These are phyloP conservation scores for Gallirallus australis DNA, from an alignment of 2,797 vertebrate species.

Conservation along the genomic window DNA sequence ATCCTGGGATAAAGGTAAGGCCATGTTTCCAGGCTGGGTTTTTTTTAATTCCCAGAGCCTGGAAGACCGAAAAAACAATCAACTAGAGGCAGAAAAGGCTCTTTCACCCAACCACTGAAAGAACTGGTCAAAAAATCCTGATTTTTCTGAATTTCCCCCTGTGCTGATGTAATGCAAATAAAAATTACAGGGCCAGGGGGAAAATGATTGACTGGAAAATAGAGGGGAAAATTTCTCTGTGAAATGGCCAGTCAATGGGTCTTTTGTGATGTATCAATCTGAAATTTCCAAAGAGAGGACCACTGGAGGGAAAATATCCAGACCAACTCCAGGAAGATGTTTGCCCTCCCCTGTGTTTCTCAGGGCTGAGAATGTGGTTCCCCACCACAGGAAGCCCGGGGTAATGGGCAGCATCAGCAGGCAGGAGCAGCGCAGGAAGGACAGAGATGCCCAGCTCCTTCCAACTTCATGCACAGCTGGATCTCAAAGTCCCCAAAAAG, in stretches of 20 bases:
- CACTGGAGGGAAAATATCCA: neutral
- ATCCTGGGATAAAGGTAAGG: neutral
- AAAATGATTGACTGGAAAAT: neutral
- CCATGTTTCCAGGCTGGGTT: neutral
- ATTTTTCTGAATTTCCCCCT: neutral
- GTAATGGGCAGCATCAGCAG: neutral
- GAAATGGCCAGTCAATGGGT: neutral
- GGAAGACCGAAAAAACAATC: neutral
- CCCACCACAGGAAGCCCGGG: neutral
- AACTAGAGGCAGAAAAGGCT: neutral
- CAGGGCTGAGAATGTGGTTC: neutral
- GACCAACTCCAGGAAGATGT: neutral
- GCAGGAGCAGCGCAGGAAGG: neutral
- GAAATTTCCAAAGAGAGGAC: neutral
- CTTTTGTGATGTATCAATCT: neutral
- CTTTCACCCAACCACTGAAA: neutral
- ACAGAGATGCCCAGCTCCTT: neutral
- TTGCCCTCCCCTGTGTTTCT: neutral
- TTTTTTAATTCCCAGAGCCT: neutral
- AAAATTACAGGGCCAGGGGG: neutral
- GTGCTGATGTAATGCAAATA: neutral
- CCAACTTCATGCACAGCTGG: fast-evolving
- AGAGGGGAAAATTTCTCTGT: neutral
- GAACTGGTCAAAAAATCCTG: neutral
- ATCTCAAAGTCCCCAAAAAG: neutral